phyloP scores from a whole-genome alignment of 2,113 vertebrate genomes.

The Brevimyrus niger region DNA sequence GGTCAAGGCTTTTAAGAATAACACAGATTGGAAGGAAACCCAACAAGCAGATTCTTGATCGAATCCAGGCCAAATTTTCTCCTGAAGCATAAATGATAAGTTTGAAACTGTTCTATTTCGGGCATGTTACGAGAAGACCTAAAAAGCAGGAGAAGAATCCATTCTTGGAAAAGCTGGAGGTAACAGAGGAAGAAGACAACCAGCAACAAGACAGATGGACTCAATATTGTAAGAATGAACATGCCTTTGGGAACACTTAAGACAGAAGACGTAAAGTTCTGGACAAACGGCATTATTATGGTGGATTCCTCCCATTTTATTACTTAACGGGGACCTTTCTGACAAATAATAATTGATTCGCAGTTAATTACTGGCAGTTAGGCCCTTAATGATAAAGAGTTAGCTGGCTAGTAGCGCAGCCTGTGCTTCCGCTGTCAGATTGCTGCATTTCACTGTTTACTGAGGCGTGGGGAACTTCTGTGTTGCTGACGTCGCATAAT shows the following conservation, averaged over 20 bases:
- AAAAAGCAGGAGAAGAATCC: neutral
- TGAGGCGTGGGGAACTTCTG: neutral
- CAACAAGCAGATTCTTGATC: neutral
- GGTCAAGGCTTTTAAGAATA: neutral
- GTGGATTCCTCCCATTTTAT: neutral
- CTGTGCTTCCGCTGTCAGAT: neutral
- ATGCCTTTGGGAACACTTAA: neutral
- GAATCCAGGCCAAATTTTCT: neutral
- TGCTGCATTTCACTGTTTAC: neutral
- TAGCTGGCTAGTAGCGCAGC: neutral
- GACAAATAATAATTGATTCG: neutral
- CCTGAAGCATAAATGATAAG: neutral
- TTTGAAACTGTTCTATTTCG: neutral
- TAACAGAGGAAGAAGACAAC: neutral
- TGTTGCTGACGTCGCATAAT: constrained; percentile 16
- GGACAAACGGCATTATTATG: neutral
- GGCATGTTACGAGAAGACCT: neutral
- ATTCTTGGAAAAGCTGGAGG: neutral
- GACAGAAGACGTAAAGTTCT: neutral
- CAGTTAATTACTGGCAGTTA: neutral
- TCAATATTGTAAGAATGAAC: neutral
- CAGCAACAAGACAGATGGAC: neutral
- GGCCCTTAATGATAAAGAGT: neutral
- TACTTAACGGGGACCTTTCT: neutral
- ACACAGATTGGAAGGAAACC: neutral